A percentile compares a stretch with the other conserved stretches of the same genome.
phyloP scores from a whole-genome alignment of 2,113 vertebrate genomes.

The Psammodynastes pulverulentus region DNA sequence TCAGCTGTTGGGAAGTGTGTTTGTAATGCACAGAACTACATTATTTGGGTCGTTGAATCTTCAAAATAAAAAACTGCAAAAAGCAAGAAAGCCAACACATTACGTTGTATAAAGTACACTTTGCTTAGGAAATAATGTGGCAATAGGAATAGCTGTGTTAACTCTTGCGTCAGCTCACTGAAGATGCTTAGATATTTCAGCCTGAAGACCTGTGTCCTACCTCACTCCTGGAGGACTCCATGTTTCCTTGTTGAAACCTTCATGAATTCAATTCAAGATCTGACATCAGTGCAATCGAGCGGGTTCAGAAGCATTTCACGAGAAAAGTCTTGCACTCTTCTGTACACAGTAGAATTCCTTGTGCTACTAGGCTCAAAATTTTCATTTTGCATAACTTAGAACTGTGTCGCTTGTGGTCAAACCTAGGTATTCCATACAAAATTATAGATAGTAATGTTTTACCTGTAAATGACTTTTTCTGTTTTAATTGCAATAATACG shows the following conservation, averaged over 20 bases:
- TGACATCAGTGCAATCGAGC: no score
- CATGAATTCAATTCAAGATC: no score
- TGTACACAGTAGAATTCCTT: no score
- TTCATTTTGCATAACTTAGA: no score
- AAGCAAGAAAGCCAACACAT: background rate
- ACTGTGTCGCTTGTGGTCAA: no score
- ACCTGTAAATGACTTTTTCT: no score
- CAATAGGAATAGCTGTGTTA: background rate
- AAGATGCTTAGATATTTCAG: background rate
- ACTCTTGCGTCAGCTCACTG: background rate
- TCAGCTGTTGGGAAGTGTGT: slow-evolving; percentile 34
- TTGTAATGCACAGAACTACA: slow-evolving; percentile 8
- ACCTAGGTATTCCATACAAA: no score
- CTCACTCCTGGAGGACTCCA: background rate
- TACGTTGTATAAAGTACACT: background rate
- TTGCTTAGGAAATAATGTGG: background rate
- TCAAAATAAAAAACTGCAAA: background rate
- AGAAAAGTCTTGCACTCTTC: no score
- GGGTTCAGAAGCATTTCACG: no score
- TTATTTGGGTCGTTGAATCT: slow-evolving; percentile 9
- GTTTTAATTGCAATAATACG: no score
- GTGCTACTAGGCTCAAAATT: no score
- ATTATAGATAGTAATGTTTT: no score
- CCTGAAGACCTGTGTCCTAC: background rate
- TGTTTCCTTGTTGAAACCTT: background rate